Evolutionary conservation across 2,797 vertebrate species (phyloP).

Genomic region (Morus bassanus): DNA sequence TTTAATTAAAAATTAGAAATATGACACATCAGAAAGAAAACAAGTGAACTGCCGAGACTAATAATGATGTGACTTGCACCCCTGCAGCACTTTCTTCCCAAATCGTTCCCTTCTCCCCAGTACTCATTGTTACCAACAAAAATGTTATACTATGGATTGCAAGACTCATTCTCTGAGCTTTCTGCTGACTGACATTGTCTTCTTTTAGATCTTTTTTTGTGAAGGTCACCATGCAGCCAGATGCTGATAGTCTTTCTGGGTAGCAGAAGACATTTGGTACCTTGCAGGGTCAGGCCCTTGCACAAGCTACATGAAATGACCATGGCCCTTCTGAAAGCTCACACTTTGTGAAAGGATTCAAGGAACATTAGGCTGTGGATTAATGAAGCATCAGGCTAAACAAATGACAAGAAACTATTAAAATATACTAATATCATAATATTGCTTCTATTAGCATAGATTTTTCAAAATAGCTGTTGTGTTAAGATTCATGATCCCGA

Average conservation of each 20-base stretch:
- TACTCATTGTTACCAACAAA: background rate
- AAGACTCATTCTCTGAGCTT: background rate
- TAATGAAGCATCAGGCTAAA: background rate
- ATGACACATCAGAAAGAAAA: background rate
- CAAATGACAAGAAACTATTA: background rate
- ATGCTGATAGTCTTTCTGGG: background rate
- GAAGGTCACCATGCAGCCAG: background rate
- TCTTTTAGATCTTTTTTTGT: background rate
- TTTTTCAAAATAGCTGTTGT: background rate
- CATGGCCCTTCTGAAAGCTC: background rate
- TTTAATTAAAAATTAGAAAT: background rate
- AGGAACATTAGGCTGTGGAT: background rate
- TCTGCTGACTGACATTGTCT: background rate
- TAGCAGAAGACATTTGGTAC: background rate
- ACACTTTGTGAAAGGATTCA: background rate
- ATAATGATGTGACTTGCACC: background rate
- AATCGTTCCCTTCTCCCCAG: background rate
- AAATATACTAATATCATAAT: background rate
- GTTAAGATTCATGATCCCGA: background rate
- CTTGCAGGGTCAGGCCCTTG: background rate
- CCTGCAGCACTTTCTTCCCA: background rate
- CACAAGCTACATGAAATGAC: rapidly evolving
- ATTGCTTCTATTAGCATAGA: background rate
- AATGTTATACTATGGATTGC: background rate
- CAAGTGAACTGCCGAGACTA: background rate